Conservation (phyloP, 2,888 invertebrate genomes). For the Cylindroiulus punctatus region DNA sequence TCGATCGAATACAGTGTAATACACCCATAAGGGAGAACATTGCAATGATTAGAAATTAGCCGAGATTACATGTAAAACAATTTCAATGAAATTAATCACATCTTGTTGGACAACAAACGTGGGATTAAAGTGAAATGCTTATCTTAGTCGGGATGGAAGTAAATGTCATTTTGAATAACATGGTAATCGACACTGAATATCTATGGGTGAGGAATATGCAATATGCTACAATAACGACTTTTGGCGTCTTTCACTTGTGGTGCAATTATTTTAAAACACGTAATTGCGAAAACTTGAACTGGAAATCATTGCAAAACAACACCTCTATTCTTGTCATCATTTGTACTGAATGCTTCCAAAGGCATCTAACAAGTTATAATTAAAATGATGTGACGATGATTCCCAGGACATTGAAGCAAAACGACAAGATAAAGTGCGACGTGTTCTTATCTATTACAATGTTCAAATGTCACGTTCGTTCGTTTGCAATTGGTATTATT, state of each 20-base stretch:
- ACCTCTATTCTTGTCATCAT: not conserved
- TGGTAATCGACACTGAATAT: too few species aligned
- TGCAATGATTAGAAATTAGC: not conserved
- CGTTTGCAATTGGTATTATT: not conserved
- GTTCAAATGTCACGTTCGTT: not conserved
- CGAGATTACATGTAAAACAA: not conserved
- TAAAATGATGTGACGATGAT: too few species aligned
- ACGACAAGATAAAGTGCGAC: not conserved
- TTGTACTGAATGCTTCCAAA: not conserved
- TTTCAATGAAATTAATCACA: not conserved
- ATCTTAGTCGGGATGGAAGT: too few species aligned
- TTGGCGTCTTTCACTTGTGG: too few species aligned
- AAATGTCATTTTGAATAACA: too few species aligned
- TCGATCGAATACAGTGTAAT: not conserved
- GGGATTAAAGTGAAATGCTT: too few species aligned
- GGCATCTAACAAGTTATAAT: not conserved
- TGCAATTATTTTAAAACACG: too few species aligned
- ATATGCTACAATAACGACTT: too few species aligned
- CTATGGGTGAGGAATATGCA: too few species aligned
- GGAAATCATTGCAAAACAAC: not conserved
- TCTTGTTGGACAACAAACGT: not conserved
- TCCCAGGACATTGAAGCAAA: not conserved
- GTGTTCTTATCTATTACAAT: not conserved
- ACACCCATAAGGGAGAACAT: not conserved
- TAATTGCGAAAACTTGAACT: not conserved